These are phyloP conservation scores for Setophaga petechia DNA, from an alignment of 2,113 vertebrate genomes.

Conservation along the genomic window DNA sequence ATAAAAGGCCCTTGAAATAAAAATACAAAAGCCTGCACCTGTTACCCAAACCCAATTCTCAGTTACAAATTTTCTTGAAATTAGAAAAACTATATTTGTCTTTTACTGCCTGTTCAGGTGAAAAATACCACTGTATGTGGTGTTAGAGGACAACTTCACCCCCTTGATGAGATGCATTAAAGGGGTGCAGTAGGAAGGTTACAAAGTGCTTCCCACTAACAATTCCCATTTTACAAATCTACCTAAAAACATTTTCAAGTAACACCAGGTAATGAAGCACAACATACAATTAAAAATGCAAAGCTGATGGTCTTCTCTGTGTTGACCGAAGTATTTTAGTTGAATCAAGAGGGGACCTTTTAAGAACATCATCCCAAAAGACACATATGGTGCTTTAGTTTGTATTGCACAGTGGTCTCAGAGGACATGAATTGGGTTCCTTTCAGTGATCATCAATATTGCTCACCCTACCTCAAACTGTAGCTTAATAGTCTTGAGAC, in stretches of 20 bases:
- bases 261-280: neutral
- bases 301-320: neutral
- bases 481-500: neutral
- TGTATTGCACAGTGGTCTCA: neutral
- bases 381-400: neutral
- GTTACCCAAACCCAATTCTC: neutral
- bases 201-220: neutral
- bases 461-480: neutral
- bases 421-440: neutral
- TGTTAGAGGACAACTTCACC: neutral
- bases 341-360: neutral
- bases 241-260: neutral
- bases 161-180: accelerated
- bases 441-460: neutral
- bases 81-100: neutral
- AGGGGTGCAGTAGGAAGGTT: neutral
- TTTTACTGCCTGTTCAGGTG: neutral
- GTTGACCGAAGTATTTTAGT: accelerated
- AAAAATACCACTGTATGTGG: neutral
- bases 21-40: neutral
- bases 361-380: neutral
- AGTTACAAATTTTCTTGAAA: neutral
- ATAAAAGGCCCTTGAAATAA: neutral
- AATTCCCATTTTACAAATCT: neutral
- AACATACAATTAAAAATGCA: neutral